Conservation (phyloP, 2,113 vertebrate species). For the Cyphomyrus discorhynchus region DNA sequence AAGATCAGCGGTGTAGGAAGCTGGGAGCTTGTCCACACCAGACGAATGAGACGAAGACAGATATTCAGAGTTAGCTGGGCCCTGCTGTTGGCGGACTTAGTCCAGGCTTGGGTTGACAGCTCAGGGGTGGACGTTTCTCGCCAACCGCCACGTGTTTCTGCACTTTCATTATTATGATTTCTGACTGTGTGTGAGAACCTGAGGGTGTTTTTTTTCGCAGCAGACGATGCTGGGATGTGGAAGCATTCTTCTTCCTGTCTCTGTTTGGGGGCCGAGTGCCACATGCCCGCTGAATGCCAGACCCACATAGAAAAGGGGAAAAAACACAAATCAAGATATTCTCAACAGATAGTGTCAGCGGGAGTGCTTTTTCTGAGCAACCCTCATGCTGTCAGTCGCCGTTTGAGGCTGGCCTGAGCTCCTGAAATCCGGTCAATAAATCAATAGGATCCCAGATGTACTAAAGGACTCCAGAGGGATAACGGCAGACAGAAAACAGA, state of each 20-base stretch:
- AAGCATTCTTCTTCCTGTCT: neutral
- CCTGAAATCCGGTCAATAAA: neutral
- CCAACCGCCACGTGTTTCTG: neutral
- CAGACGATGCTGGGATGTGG: neutral
- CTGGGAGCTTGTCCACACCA: neutral
- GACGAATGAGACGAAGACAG: neutral
- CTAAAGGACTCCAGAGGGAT: neutral
- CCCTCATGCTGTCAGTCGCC: neutral
- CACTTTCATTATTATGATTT: neutral
- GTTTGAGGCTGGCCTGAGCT: neutral
- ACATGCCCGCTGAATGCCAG: slow-evolving; percentile 29
- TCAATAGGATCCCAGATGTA: neutral
- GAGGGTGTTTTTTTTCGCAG: neutral
- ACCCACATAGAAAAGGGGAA: slow-evolving; percentile 24
- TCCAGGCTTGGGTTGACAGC: neutral
- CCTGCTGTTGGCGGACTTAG: neutral
- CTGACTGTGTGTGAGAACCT: neutral
- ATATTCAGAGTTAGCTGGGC: neutral
- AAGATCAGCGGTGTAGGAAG: neutral
- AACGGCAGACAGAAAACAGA: neutral
- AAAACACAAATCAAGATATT: neutral
- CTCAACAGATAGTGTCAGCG: neutral
- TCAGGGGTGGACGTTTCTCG: neutral
- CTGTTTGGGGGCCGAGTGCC: slow-evolving; percentile 30
- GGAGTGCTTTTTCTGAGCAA: neutral